A percentile compares a stretch with the other conserved stretches of the same genome.
Conservation (phyloP, 2,113 vertebrate species). For the Odobenus rosmarus region DNA sequence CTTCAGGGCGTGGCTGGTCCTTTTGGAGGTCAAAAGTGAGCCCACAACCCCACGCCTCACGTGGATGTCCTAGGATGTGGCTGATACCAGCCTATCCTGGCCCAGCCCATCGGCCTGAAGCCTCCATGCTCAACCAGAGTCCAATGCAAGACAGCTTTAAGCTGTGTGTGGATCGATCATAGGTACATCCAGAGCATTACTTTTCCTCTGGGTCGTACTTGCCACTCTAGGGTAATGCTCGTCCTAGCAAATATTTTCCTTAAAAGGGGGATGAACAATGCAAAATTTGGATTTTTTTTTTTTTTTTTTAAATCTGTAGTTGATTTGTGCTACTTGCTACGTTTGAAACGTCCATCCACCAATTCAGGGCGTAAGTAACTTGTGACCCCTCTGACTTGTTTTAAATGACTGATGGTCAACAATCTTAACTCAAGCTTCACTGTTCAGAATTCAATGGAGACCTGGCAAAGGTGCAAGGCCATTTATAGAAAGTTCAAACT, state of each 20-base stretch:
- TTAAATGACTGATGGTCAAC: not conserved
- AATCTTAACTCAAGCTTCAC: not conserved
- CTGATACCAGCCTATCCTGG: not conserved
- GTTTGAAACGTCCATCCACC: not conserved
- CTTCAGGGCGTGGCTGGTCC: not conserved
- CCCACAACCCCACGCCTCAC: fast-evolving
- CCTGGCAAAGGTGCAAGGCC: not conserved
- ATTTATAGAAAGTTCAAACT: not conserved
- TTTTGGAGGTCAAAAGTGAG: no score
- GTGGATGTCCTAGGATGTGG: not conserved
- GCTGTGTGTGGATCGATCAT: no score
- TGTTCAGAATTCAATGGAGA: not conserved
- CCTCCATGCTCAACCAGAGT: not conserved
- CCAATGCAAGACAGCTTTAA: not conserved
- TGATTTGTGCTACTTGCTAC: not conserved
- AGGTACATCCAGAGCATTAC: not conserved
- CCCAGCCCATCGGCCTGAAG: no score
- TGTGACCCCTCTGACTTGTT: not conserved
- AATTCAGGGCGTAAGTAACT: not conserved
- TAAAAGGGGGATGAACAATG: not conserved
- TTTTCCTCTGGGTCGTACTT: not conserved
- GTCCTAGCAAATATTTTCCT: not conserved
- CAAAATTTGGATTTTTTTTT: not conserved
- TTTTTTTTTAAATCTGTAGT: not conserved
- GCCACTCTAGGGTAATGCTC: not conserved